Evolutionary conservation across 2,113 vertebrate genomes (phyloP).

Genomic region (Myocastor coypus): DNA sequence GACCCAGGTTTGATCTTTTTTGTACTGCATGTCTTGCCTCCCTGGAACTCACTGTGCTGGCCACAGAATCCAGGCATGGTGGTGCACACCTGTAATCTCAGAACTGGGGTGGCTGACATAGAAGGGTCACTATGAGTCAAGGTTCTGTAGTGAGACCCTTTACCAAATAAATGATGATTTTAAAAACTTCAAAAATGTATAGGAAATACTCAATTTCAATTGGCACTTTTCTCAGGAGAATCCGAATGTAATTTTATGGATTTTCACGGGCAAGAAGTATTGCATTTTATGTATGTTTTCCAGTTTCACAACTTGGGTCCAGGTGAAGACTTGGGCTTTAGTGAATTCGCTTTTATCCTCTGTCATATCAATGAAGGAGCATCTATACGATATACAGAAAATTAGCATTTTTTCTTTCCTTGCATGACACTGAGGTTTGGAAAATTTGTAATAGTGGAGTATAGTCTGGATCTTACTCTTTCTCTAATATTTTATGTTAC

Average conservation of each 20-base stretch:
- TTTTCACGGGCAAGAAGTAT: background rate
- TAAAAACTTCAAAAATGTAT: no score
- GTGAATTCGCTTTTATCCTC: background rate
- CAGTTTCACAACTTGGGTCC: background rate
- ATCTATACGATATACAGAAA: background rate
- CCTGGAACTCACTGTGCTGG: no score
- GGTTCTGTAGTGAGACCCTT: no score
- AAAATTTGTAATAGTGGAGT: background rate
- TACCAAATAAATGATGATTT: no score
- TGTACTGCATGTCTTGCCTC: no score
- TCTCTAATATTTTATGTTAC: background rate
- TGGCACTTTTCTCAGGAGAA: constrained; percentile 6
- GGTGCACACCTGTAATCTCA: no score
- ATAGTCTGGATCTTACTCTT: background rate
- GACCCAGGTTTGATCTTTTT: no score
- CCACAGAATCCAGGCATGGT: no score
- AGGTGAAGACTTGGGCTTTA: background rate
- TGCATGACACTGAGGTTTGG: background rate
- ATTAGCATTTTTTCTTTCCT: background rate
- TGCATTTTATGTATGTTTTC: background rate
- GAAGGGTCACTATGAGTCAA: no score
- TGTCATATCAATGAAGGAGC: background rate
- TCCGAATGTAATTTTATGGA: constrained; percentile 27
- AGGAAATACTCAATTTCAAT: background rate
- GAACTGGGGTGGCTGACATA: no score